Evolutionary conservation across 2,888 invertebrate genomes (phyloP), one percentile per base, ranked within the genome.

Genomic region (Melinaea marsaeus): DNA sequence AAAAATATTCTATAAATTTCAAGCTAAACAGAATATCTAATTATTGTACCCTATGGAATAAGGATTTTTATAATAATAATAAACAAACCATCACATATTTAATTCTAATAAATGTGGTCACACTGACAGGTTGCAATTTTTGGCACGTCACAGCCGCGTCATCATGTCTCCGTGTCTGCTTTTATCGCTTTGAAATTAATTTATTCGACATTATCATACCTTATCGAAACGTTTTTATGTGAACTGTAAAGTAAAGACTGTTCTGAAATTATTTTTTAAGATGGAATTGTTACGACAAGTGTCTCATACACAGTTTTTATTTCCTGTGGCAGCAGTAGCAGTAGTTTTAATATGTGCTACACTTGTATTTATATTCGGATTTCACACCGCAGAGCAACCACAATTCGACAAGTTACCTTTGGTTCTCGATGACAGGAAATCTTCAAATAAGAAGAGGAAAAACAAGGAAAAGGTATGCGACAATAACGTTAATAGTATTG

Each of bases 351-450:
- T 95, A 74, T 94, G 93, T 81, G 95, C 94, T 72, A 90, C 94
- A 72, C 88, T 95, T 73, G 95, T 95, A 75, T 95, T 94, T 88
- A 93, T 93, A 70, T 95, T 95, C 84, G 95, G 95, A 69, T 95
- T 96, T 87, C 95, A 94, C 88, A 93, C 94, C 68, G 94, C 95
- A 72, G 94, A 94, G 83, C 95, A 95, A 86, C 96, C 96, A 79
- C 94, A 95, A 79, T 95, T 95, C 83, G 94, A 94, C 79, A 94
- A 95, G 85, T 89, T 95, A 69, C 92, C 93, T 54, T 84, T 92
- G 72, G 86, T 90, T 71, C 77, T 92, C 72, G 94, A 94, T 80
- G 94, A 95, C 76, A 92, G 93, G 81, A 95, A 94, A 87, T 92
- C 93, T 69, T 90, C 92, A 74, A 92, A 85, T 76, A 94, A 94